Percentiles rank a stretch among this genome's conserved stretches.
Conservation (phyloP, 2,113 vertebrate genomes). For the Zosterops pallidus region DNA sequence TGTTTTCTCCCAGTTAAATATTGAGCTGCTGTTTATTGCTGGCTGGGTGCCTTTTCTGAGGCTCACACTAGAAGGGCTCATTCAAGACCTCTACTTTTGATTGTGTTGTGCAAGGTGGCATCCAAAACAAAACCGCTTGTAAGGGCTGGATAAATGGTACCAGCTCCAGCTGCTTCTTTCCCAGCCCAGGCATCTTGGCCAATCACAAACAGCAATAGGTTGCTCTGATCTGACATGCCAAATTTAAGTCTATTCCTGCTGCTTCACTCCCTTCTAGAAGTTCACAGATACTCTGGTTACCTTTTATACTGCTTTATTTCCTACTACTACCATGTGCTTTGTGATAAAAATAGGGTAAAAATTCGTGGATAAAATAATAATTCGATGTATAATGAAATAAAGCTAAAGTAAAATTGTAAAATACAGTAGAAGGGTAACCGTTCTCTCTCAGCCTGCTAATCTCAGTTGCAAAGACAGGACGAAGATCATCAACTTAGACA, state of each 20-base stretch:
- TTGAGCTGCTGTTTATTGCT: neutral
- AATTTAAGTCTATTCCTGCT: neutral
- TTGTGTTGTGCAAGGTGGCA: neutral
- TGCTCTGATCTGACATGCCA: neutral
- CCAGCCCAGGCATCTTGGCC: neutral
- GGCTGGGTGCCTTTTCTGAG: neutral
- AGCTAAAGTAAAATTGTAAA: too few relatives aligned
- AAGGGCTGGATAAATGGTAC: neutral
- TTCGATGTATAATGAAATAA: too few relatives aligned
- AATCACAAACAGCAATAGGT: neutral
- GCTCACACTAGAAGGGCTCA: neutral
- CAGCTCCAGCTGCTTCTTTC: neutral
- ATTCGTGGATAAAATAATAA: too few relatives aligned
- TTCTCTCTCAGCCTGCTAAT: too few relatives aligned
- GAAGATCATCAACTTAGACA: too few relatives aligned
- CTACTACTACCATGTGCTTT: neutral
- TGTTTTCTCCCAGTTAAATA: neutral
- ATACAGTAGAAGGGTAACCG: too few relatives aligned
- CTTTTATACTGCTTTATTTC: neutral
- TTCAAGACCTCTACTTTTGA: neutral
- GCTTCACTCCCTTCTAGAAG: neutral
- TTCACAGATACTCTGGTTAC: neutral
- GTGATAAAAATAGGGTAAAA: too few relatives aligned
- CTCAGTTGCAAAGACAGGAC: too few relatives aligned
- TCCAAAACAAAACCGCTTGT: neutral